phyloP scores from a whole-genome alignment of 2,888 invertebrate genomes.

The Trissolcus brochymenae region DNA sequence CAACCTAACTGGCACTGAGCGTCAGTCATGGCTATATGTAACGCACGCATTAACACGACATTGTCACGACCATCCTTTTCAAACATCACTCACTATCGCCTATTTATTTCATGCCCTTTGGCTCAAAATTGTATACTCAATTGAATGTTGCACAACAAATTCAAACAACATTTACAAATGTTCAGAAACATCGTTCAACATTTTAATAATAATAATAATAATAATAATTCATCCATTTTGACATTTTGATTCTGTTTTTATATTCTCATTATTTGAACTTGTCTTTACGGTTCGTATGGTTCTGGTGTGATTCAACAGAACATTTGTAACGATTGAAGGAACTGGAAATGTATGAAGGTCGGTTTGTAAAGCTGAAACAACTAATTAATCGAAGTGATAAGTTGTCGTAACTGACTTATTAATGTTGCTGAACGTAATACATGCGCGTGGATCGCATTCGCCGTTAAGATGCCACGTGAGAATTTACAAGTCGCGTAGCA shows the following conservation, averaged over 20 bases:
- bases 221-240: not conserved
- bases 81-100: constrained; percentile 20
- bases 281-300: too few species aligned
- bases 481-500: constrained; percentile 70
- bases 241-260: too few species aligned
- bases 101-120: not conserved
- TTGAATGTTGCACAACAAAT: not conserved
- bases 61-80: constrained; percentile 45
- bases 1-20: constrained; percentile 26
- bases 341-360: constrained; percentile 24
- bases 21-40: constrained; percentile 49
- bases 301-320: too few species aligned
- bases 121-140: not conserved
- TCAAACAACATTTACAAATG: too few species aligned
- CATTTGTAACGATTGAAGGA: not conserved
- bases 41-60: constrained; percentile 53
- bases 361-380: constrained; percentile 21
- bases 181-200: too few species aligned
- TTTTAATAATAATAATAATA: too few species aligned
- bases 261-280: too few species aligned
- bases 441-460: constrained; percentile 65
- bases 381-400: constrained; percentile 54
- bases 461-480: constrained; percentile 75
- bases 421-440: constrained; percentile 74
- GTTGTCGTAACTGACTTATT: constrained; percentile 70